Conservation (phyloP, 2,888 invertebrate species). For the Apodemia hepburni region DNA sequence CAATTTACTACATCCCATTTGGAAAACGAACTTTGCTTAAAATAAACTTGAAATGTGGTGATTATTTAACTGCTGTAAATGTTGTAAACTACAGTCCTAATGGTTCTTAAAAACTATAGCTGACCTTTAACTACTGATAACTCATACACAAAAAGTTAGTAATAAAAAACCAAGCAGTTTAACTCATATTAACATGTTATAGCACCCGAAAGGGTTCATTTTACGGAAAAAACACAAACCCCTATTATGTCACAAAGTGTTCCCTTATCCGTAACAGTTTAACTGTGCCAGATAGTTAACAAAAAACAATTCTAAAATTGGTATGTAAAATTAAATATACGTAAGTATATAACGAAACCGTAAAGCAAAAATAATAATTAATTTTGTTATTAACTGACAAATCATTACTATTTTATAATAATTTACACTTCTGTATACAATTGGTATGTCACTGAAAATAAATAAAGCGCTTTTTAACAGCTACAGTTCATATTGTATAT, state of each 20-base stretch:
- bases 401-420: neutral
- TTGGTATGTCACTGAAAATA: conserved; percentile 49
- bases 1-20: neutral
- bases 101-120: neutral
- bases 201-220: conserved; percentile 10
- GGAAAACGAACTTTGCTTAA: neutral
- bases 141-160: conserved; percentile 4
- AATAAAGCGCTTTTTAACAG: conserved; percentile 42
- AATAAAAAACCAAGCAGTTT: neutral
- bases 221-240: conserved; percentile 1
- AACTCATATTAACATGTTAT: neutral
- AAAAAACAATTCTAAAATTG: neutral
- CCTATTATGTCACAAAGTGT: neutral
- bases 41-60: neutral
- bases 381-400: neutral
- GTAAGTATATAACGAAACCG: conserved; percentile 1
- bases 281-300: neutral
- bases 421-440: conserved; percentile 14
- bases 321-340: neutral
- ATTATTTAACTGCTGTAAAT: neutral
- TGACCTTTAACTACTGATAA: conserved; percentile 1
- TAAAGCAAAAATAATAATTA: neutral
- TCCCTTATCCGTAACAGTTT: neutral
- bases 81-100: neutral
- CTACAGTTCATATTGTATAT: conserved; percentile 42